phyloP scores from a whole-genome alignment of 2,797 vertebrate genomes.

The Sebastes hopkinsi region DNA sequence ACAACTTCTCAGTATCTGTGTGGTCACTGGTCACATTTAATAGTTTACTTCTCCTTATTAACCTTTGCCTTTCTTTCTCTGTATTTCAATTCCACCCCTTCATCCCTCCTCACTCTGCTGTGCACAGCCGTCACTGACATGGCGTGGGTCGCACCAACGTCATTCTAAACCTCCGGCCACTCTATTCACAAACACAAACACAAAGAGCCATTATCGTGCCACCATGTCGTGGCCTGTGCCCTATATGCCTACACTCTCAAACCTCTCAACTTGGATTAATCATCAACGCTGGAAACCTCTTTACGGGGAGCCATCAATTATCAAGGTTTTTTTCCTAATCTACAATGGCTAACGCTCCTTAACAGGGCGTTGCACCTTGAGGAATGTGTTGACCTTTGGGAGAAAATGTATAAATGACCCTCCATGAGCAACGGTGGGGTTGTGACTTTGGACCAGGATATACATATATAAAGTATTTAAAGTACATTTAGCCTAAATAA shows the following conservation, averaged over 20 bases:
- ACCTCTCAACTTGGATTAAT: constrained; percentile 35
- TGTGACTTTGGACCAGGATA: not conserved
- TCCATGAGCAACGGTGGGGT: not conserved
- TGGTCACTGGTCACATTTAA: not conserved
- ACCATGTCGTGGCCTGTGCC: constrained; percentile 19
- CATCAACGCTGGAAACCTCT: constrained; percentile 26
- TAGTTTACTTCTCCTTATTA: not conserved
- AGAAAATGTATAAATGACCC: not conserved
- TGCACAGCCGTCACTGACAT: constrained; percentile 44
- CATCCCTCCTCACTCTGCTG: constrained; percentile 5
- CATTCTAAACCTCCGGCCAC: constrained; percentile 60
- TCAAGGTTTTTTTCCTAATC: not conserved
- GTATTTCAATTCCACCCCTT: not conserved
- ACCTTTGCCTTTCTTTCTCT: constrained; percentile 12
- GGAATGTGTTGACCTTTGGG: not conserved
- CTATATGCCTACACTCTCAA: constrained; percentile 43
- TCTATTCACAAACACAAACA: constrained; percentile 67
- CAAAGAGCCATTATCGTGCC: constrained; percentile 67
- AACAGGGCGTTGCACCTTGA: not conserved
- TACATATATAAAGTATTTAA: not conserved
- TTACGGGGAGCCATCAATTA: not conserved
- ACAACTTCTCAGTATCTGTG: not conserved
- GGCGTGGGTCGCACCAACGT: constrained; percentile 71
- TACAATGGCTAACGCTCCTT: constrained; percentile 1
- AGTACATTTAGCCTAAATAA: not conserved